Percentiles rank a stretch among this genome's conserved stretches.
These are phyloP conservation scores for Nomada hirtipes DNA, from an alignment of 2,888 invertebrate genomes.

Conservation along the genomic window DNA sequence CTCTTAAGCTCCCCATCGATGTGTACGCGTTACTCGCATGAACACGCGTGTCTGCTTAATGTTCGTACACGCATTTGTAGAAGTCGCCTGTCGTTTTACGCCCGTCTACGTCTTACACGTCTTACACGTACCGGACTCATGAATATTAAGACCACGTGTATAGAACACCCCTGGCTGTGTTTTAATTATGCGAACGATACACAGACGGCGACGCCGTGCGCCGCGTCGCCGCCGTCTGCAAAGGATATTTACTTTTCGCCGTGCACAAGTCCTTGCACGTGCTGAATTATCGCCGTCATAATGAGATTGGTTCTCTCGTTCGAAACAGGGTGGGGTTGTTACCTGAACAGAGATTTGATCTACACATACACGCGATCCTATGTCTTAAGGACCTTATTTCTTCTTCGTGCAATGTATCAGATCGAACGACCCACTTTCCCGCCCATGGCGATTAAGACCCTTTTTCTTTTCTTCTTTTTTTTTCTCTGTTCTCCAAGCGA, in stretches of 20 bases:
- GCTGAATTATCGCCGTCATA: slow-evolving; percentile 55
- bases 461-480: neutral
- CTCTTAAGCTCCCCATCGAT: slow-evolving; percentile 6
- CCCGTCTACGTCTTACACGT: neutral
- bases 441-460: slow-evolving; percentile 36
- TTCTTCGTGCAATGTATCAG: slow-evolving; percentile 59
- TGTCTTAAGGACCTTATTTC: slow-evolving; percentile 58
- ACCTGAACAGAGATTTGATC: slow-evolving; percentile 55
- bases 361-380: slow-evolving; percentile 57
- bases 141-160: slow-evolving; percentile 57
- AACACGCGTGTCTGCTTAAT: neutral
- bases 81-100: slow-evolving; percentile 24
- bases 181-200: slow-evolving; percentile 52
- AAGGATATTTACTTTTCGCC: slow-evolving; percentile 58
- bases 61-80: slow-evolving; percentile 11
- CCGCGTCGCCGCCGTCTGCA: neutral
- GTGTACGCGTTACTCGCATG: neutral
- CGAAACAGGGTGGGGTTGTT: slow-evolving; percentile 26
- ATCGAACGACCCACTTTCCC: slow-evolving; percentile 57
- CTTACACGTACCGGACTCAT: slow-evolving; percentile 42
- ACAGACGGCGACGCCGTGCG: neutral
- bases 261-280: slow-evolving; percentile 40
- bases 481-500: slow-evolving; percentile 6
- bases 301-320: slow-evolving; percentile 57
- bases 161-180: neutral